Evolutionary conservation across 2,113 vertebrate species (phyloP), one percentile per base, ranked within the genome.

Genomic region (Trematocara stigmaticum): DNA sequence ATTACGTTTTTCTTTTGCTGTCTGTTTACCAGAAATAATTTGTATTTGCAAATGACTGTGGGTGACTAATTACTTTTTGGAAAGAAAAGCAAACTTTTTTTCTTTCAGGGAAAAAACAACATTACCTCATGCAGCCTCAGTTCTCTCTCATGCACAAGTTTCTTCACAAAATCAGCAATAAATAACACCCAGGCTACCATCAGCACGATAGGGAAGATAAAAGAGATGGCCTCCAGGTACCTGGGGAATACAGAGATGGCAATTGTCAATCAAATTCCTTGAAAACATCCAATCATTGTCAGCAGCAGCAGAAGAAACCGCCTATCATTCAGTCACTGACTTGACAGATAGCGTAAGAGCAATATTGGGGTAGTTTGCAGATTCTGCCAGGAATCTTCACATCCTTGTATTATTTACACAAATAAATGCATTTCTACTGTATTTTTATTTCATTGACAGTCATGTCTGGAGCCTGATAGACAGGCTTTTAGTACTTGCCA

Each of bases 121-220:
- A 11, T 81, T 96, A 99, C 98, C 98, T 99, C 97, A 66, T 99
- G 98, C 91, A 99, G 97, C 88, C 98, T 96, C 85, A 99, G 96
- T 93, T 99, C 98, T 95, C 98, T 97, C 94, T 99, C 98, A 47
- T 99, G 96, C 87, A 99, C 98, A 49, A 99, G 97, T 79, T 98
- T 99, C 95, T 98, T 99, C 61, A 99, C 98, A 93, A 99, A 99
- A 87, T 98, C 95, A 83, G 98, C 97, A 87, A 99, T 96, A 89
- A 99, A 99, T 91, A 99, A 97, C 83, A 98, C 95, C 98, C 98
- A 99, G 90, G 98, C 97, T 80, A 98, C 94, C 98, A 99, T 98
- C 92, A 99, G 95, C 90, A 97, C 96, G 82, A 99, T 94, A 4
- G 98, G 98, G 90, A 99, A 98, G 83, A 97, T 97, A 81, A 97